Base-by-base conservation (phyloP, 23 tunicate genomes). In the Corella eumyota region DNA sequence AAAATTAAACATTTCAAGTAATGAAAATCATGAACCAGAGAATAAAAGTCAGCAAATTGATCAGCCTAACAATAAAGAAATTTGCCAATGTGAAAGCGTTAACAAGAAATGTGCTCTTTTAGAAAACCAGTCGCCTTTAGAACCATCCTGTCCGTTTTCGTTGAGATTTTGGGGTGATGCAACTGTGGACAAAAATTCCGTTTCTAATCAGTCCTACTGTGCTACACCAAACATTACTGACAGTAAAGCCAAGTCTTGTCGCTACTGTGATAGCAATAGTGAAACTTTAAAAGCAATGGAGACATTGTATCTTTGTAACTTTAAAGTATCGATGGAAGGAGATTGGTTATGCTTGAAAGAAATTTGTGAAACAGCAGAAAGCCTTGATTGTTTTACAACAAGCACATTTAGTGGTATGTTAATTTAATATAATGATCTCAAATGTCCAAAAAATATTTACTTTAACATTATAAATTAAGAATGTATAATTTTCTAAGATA, bases 241-340 rank as follows among this genome's bases (percentile, higher is more conserved):
- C 36, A 50, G 28, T 59, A 62, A 25, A 1, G 78, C 60, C 20
- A 71, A 50, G 7, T 60, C 77, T 30, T 71, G 78, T 34, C 60
- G 75, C 13, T 70, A 77, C 54, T 34, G 80, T 45, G 95, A 86
- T 25, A 70, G 61, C 36, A 70, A 71, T 59, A 76, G 78, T 34
- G 95, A 77, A 25, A 77, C 95, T 0, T 44, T 86, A 62, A 86
- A 86, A 66, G 86, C 85, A 21, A 66, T 86, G 86, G 95, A 86
- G 45, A 70, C 75, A 2, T 40, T 86, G 44, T 86, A 77, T 34
- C 58, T 76, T 60, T 76, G 95, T 44, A 86, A 86, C 59, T 86
- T 77, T 61, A 45, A 60, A 5, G 95, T 86, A 4, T 37, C 86
- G 15, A 61, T 58, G 1, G 86, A 71, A 11, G 95, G 95, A 7